Percentiles rank a stretch among this genome's conserved stretches.
phyloP scores from a whole-genome alignment of 2,888 invertebrate species.

The Caenorhabditis uteleia region DNA sequence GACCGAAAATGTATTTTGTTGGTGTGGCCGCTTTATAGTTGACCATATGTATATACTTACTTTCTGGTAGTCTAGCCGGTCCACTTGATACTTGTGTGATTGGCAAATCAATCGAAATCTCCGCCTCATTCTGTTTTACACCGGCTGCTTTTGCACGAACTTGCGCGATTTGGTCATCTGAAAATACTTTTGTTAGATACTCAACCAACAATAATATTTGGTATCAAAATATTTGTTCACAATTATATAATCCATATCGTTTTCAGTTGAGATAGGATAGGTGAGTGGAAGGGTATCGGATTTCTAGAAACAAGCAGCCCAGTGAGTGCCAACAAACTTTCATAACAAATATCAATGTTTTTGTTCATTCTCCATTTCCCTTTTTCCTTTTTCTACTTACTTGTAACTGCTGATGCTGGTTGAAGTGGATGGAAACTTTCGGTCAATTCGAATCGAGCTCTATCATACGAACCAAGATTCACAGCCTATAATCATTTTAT shows the following conservation, averaged over 20 bases:
- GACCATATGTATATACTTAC: constrained; percentile 33
- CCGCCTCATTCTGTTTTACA: constrained; percentile 32
- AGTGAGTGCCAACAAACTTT: too few relatives aligned
- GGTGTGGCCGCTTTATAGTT: not conserved
- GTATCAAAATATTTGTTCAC: constrained; percentile 35
- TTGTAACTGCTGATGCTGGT: constrained; percentile 42
- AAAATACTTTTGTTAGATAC: constrained; percentile 3
- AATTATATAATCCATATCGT: constrained; percentile 24
- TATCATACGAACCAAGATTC: constrained; percentile 48
- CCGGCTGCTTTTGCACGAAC: constrained; percentile 31
- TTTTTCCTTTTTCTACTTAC: constrained; percentile 17
- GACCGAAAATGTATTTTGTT: constrained; percentile 6
- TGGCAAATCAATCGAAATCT: constrained; percentile 32
- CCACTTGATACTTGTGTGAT: constrained; percentile 16
- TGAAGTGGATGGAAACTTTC: constrained; percentile 52
- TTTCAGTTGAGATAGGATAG: constrained; percentile 6
- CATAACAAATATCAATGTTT: too few relatives aligned
- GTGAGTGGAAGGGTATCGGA: not conserved
- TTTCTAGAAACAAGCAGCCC: too few relatives aligned
- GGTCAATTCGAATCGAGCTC: constrained; percentile 48
- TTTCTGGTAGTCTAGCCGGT: constrained; percentile 30
- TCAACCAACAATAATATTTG: too few relatives aligned
- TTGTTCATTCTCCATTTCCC: too few relatives aligned
- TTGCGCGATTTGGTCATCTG: constrained; percentile 42
- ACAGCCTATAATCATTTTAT: constrained; percentile 30